Evolutionary conservation across 2,797 vertebrate genomes (phyloP).

Genomic region (Loriculus beryllinus): DNA sequence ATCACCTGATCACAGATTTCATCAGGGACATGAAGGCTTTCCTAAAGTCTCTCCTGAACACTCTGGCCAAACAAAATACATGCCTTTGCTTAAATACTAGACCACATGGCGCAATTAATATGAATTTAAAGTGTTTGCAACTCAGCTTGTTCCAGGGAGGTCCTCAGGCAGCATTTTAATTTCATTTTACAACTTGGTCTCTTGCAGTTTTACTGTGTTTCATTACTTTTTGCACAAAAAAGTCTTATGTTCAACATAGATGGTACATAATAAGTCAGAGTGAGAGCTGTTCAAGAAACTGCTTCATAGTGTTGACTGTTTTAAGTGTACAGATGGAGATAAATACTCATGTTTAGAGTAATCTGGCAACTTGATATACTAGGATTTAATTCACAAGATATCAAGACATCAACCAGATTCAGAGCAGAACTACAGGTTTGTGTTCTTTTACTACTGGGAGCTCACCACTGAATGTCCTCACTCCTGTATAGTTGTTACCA

Average conservation of each 20-base stretch:
- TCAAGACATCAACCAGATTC: not conserved
- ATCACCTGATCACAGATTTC: not conserved
- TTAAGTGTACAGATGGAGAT: not conserved
- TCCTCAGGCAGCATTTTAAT: not conserved
- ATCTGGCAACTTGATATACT: not conserved
- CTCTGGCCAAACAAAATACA: not conserved
- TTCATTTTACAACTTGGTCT: not conserved
- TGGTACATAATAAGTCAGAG: not conserved
- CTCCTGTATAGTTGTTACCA: not conserved
- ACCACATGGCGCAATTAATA: not conserved
- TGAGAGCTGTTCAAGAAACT: not conserved
- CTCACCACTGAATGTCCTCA: not conserved
- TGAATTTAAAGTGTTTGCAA: not conserved
- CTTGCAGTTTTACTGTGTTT: constrained; percentile 10
- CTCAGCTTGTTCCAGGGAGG: not conserved
- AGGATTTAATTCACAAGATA: not conserved
- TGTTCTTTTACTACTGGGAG: not conserved
- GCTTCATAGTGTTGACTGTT: not conserved
- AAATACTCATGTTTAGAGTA: not conserved
- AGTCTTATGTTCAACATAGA: not conserved
- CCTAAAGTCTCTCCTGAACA: not conserved
- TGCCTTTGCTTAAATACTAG: not conserved
- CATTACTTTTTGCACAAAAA: not conserved
- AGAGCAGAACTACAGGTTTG: not conserved
- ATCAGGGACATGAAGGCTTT: not conserved